Evolutionary conservation across 2,113 vertebrate genomes (phyloP).

Genomic region (Pomatostomus ruficeps): DNA sequence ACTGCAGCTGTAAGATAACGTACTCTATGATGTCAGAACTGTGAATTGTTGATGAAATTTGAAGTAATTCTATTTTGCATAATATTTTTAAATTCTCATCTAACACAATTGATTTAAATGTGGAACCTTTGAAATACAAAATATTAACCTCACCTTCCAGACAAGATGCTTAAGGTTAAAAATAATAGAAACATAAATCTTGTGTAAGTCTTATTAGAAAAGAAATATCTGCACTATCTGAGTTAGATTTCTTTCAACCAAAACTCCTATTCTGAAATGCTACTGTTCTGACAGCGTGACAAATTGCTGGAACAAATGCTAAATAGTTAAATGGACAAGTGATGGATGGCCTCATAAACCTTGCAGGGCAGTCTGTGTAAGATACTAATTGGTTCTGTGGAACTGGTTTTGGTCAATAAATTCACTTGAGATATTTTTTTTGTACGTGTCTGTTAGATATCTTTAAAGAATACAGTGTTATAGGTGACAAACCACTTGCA

Average conservation of each 20-base stretch:
- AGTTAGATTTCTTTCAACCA: conserved; percentile 74
- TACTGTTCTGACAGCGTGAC: conserved; percentile 78
- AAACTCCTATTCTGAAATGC: conserved; percentile 72
- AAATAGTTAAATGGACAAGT: conserved; percentile 82
- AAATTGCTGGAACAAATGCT: conserved; percentile 82
- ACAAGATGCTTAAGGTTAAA: conserved; percentile 68
- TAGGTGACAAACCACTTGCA: conserved; percentile 64
- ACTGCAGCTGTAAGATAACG: not conserved
- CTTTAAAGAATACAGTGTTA: conserved; percentile 63
- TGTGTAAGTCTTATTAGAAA: conserved; percentile 65
- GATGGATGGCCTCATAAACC: conserved; percentile 82
- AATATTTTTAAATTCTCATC: conserved; percentile 24
- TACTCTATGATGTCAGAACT: not conserved
- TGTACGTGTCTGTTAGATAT: conserved; percentile 46
- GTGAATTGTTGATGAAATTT: conserved; percentile 22
- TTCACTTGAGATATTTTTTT: conserved; percentile 67
- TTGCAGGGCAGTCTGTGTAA: conserved; percentile 74
- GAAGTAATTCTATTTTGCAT: conserved; percentile 35
- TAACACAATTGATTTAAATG: conserved; percentile 39
- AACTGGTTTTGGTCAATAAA: conserved; percentile 82
- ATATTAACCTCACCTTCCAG: conserved; percentile 45
- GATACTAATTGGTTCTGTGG: conserved; percentile 83
- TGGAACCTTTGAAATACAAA: conserved; percentile 22
- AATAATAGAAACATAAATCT: conserved; percentile 71
- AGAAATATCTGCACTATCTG: conserved; percentile 65